Evolutionary conservation across 2,113 vertebrate genomes (phyloP), one percentile per base, ranked within the genome.

Genomic region (Phyllopteryx taeniolatus): DNA sequence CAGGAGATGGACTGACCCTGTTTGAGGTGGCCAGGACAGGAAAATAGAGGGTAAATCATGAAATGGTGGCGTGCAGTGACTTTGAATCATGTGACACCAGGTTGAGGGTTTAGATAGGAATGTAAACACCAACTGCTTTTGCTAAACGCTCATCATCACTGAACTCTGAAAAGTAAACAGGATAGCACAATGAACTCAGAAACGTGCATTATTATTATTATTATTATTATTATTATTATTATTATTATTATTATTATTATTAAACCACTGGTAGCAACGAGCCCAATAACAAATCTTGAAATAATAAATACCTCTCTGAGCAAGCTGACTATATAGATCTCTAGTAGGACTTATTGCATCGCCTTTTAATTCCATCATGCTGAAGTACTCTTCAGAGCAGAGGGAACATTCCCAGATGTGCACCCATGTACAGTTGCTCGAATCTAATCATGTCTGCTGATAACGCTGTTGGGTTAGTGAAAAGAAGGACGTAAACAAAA

Each of bases 371-470:
- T 77, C 71, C 35, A 49, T 86, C 33, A 72, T 74, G 75, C 54
- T 63, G 67, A 47, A 67, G 61, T 53, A 73, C 75, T 82, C 68
- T 70, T 67, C 68, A 19, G 39, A 73, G 59, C 43, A 49, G 72
- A 15, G 67, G 72, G 74, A 75, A 74, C 76, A 68, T 64, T 74
- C 27, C 47, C 14, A 56, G 65, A 82, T 72, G 71, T 39, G 46
- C 35, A 74, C 68, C 75, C 51, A 73, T 53, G 67, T 59, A 76
- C 73, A 82, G 73, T 85, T 75, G 88, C 73, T 72, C 86, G 83
- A 75, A 77, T 79, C 61, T 81, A 33, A 84, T 85, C 80, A 77
- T 43, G 68, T 69, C 70, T 75, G 67, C 74, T 87, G 79, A 68
- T 78, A 61, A 80, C 73, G 68, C 76, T 68, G 44, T 68, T 54